Conservation (phyloP, 2,888 invertebrate genomes). For the Agrochola litura region DNA sequence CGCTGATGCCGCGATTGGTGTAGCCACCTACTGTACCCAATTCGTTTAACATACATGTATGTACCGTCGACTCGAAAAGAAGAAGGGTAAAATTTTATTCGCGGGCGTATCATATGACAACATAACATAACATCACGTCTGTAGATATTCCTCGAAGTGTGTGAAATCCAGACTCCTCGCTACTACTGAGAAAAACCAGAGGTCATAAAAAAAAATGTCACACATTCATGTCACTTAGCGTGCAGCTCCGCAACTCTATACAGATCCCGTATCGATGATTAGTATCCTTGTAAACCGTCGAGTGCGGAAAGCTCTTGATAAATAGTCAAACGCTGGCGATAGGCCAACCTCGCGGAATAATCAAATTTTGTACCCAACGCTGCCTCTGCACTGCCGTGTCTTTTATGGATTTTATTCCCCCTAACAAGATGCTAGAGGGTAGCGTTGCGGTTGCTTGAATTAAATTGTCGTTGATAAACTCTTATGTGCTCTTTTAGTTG, state of each 20-base stretch:
- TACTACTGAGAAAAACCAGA: no score
- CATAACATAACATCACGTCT: no score
- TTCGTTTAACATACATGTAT: no score
- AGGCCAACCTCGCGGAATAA: constrained; percentile 90
- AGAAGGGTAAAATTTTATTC: no score
- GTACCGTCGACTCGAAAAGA: no score
- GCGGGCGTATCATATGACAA: no score
- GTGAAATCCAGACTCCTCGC: no score
- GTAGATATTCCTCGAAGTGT: no score
- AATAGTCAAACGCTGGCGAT: constrained; percentile 89
- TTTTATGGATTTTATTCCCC: constrained; percentile 89
- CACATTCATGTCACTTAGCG: background rate
- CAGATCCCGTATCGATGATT: constrained; percentile 82
- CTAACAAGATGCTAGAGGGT: constrained; percentile 87
- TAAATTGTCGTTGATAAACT: constrained; percentile 89
- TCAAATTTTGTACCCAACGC: constrained; percentile 88
- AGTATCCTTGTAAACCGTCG: constrained; percentile 89
- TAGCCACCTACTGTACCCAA: no score
- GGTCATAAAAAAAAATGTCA: background rate
- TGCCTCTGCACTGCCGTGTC: constrained; percentile 83
- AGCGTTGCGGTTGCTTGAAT: constrained; percentile 85
- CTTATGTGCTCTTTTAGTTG: constrained; percentile 80
- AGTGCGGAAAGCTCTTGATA: constrained; percentile 86
- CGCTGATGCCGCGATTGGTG: no score
- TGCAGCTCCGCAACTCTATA: constrained; percentile 73